A percentile compares a stretch with the other conserved stretches of the same genome.
Conservation (phyloP, 1,140 invertebrate species). For the Amyelois transitella region DNA sequence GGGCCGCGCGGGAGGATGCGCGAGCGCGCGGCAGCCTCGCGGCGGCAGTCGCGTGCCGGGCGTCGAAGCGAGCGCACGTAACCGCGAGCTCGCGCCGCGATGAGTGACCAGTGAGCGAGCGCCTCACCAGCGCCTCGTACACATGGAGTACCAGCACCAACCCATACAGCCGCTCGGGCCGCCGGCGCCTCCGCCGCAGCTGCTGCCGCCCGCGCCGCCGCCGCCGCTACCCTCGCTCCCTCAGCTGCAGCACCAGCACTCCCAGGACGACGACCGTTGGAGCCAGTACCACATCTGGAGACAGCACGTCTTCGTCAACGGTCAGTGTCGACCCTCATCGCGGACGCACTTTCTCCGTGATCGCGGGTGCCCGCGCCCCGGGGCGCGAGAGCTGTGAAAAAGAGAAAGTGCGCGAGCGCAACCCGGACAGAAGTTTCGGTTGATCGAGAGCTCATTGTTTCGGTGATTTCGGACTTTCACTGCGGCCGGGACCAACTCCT, state of each 20-base stretch:
- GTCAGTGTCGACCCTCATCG: conserved; percentile 56
- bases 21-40: conserved; percentile 16
- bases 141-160: conserved; percentile 61
- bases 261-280: conserved; percentile 73
- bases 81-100: conserved; percentile 45
- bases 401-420: conserved; percentile 49
- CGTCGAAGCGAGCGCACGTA: conserved; percentile 39
- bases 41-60: conserved; percentile 30
- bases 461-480: conserved; percentile 28
- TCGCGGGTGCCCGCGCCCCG: conserved; percentile 14
- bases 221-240: conserved; percentile 60
- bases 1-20: conserved; percentile 19
- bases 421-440: conserved; percentile 30
- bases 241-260: conserved; percentile 61
- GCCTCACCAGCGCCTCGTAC: conserved; percentile 24
- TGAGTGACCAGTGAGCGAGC: conserved; percentile 51
- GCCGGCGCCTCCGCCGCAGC: conserved; percentile 51
- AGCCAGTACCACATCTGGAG: conserved; percentile 77
- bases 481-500: neutral
- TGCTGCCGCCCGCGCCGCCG: conserved; percentile 45
- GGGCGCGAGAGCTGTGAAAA: conserved; percentile 29
- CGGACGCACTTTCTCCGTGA: conserved; percentile 40
- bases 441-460: conserved; percentile 34
- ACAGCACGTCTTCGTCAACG: conserved; percentile 78
- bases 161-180: conserved; percentile 50